A percentile compares a stretch with the other conserved stretches of the same genome.
phyloP scores from a whole-genome alignment of 2,797 vertebrate species.

The Gastrophryne carolinensis region DNA sequence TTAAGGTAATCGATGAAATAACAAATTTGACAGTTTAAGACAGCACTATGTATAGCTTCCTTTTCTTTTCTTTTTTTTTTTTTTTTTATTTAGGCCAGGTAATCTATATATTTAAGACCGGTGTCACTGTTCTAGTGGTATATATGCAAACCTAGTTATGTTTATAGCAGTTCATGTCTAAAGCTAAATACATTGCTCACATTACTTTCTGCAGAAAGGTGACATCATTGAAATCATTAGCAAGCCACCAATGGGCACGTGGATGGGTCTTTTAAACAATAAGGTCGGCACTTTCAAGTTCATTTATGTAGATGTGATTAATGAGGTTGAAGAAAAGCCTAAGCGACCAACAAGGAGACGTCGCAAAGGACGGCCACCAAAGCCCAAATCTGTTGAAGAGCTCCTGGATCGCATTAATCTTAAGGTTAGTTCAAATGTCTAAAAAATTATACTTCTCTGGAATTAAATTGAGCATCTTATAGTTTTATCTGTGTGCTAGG shows the following conservation, averaged over 20 bases:
- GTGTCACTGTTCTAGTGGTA: too few relatives aligned
- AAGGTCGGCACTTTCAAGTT: slow-evolving; percentile 99
- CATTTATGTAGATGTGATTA: slow-evolving; percentile 95
- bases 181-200: not conserved
- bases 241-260: slow-evolving; percentile 97
- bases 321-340: slow-evolving; percentile 92
- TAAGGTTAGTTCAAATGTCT: slow-evolving; percentile 80
- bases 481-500: too few relatives aligned
- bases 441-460: not conserved
- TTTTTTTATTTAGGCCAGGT: too few relatives aligned
- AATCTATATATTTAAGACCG: too few relatives aligned
- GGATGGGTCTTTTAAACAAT: slow-evolving; percentile 98
- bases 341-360: slow-evolving; percentile 86
- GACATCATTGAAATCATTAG: slow-evolving; percentile 98
- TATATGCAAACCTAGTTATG: too few relatives aligned
- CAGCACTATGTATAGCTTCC: too few relatives aligned
- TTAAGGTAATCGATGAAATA: too few relatives aligned
- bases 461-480: too few relatives aligned
- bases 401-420: slow-evolving; percentile 94
- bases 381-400: slow-evolving; percentile 94
- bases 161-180: not conserved
- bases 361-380: slow-evolving; percentile 86
- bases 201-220: slow-evolving; percentile 76
- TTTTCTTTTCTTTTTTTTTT: too few relatives aligned
- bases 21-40: too few relatives aligned